Evolutionary conservation across 2,113 vertebrate species (phyloP).

Genomic region (Dipodomys stephensi): DNA sequence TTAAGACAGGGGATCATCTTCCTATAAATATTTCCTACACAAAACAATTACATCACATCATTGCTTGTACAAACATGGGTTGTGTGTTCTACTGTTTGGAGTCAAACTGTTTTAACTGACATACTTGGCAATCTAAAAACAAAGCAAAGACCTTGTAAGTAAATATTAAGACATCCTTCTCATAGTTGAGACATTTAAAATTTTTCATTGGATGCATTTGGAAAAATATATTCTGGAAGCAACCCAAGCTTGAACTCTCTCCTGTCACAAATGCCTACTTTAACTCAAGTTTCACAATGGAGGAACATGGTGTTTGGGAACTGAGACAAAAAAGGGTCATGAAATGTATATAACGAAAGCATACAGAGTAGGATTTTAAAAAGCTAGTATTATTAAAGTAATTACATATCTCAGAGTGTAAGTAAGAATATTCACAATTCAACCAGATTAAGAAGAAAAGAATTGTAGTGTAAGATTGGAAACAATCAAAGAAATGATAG

Average conservation of each 20-base stretch:
- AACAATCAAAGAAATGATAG: neutral
- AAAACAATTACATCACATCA: neutral
- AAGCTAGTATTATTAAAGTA: neutral
- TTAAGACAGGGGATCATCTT: neutral
- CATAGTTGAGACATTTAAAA: neutral
- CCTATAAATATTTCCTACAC: neutral
- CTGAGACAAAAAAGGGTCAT: too few species aligned
- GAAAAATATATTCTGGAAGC: neutral
- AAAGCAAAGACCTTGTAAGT: neutral
- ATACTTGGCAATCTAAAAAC: neutral
- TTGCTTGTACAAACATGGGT: neutral
- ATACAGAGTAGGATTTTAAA: neutral
- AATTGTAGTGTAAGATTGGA: neutral
- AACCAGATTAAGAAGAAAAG: neutral
- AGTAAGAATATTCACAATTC: slow-evolving; percentile 15
- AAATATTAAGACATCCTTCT: neutral
- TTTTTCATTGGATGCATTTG: neutral
- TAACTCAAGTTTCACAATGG: neutral
- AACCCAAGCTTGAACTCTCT: neutral
- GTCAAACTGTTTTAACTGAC: neutral
- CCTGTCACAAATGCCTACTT: neutral
- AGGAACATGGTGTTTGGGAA: neutral
- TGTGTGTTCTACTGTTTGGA: neutral
- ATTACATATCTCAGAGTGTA: slow-evolving; percentile 22
- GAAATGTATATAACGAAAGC: neutral